These are phyloP conservation scores for Microhierax caerulescens DNA, from an alignment of 2,797 vertebrate species.

Conservation along the genomic window DNA sequence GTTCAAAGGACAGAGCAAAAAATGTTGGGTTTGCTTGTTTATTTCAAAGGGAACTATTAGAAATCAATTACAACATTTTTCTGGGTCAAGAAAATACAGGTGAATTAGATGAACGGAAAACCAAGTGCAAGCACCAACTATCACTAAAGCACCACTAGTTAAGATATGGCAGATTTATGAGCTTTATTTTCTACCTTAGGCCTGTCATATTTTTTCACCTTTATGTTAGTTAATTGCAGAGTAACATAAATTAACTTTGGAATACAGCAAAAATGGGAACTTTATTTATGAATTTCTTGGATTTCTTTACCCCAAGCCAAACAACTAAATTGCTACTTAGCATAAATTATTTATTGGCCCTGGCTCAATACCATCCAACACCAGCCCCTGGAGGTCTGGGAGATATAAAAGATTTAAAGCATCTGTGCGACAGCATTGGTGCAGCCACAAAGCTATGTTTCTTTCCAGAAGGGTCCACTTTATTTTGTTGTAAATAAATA, in stretches of 20 bases:
- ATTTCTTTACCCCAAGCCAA: conserved; percentile 90
- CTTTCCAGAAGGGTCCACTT: conserved; percentile 86
- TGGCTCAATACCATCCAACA: conserved; percentile 89
- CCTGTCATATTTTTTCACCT: conserved; percentile 83
- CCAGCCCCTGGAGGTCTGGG: conserved; percentile 84
- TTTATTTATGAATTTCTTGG: conserved; percentile 91
- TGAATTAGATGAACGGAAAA: conserved; percentile 60
- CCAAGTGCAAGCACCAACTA: conserved; percentile 60
- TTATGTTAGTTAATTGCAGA: conserved; percentile 85
- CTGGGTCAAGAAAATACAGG: conserved; percentile 34
- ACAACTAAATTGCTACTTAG: conserved; percentile 96
- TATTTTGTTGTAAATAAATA: conserved; percentile 87
- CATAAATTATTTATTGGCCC: conserved; percentile 97
- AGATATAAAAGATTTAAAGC: conserved; percentile 88
- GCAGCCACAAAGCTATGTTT: conserved; percentile 79
- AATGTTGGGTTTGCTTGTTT: not conserved
- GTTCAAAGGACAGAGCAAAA: not conserved
- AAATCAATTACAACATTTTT: conserved; percentile 64
- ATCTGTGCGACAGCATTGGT: conserved; percentile 79
- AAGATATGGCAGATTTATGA: conserved; percentile 80
- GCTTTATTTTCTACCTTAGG: conserved; percentile 78
- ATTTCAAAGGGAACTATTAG: conserved; percentile 42
- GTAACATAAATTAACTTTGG: conserved; percentile 86
- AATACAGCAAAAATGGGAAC: conserved; percentile 82
- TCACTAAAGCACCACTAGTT: conserved; percentile 77